phyloP scores from a whole-genome alignment of 2,113 vertebrate species.

The Ramphastos sulfuratus region DNA sequence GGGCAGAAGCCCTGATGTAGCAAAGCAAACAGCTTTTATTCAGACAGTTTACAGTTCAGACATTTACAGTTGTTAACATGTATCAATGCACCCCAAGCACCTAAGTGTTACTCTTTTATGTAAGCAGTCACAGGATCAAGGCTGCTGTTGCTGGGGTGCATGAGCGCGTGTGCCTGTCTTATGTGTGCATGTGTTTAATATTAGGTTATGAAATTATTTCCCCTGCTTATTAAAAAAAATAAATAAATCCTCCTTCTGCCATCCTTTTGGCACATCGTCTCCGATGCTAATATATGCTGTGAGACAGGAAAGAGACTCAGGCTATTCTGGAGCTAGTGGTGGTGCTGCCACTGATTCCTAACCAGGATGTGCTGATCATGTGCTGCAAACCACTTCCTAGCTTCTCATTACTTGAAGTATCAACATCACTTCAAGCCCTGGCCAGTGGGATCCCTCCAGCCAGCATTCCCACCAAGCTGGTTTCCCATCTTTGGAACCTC shows the following conservation, averaged over 20 bases:
- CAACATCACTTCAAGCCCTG: not conserved
- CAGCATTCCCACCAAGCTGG: accelerated
- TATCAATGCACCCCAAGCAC: slow-evolving; percentile 9
- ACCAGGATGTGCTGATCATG: not conserved
- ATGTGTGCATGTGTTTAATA: not conserved
- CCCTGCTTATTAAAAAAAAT: not conserved
- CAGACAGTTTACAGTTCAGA: not conserved
- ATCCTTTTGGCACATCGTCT: not conserved
- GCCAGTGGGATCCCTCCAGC: not conserved
- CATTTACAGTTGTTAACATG: slow-evolving; percentile 58
- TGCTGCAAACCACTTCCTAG: not conserved
- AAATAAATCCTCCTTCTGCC: not conserved
- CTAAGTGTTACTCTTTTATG: slow-evolving; percentile 30
- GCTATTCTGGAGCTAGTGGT: not conserved
- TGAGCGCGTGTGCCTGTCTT: not conserved
- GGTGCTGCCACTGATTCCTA: not conserved
- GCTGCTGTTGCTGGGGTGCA: not conserved
- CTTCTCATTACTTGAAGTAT: not conserved
- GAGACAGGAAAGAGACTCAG: not conserved
- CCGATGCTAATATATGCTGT: not conserved
- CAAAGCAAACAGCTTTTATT: slow-evolving; percentile 55
- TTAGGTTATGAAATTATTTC: not conserved
- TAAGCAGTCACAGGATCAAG: not conserved
- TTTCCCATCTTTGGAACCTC: not conserved
- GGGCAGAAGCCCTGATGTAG: slow-evolving; percentile 14